Evolutionary conservation across 2,888 invertebrate genomes (phyloP), one percentile per base, ranked within the genome.

Genomic region (Conomelus anceps): DNA sequence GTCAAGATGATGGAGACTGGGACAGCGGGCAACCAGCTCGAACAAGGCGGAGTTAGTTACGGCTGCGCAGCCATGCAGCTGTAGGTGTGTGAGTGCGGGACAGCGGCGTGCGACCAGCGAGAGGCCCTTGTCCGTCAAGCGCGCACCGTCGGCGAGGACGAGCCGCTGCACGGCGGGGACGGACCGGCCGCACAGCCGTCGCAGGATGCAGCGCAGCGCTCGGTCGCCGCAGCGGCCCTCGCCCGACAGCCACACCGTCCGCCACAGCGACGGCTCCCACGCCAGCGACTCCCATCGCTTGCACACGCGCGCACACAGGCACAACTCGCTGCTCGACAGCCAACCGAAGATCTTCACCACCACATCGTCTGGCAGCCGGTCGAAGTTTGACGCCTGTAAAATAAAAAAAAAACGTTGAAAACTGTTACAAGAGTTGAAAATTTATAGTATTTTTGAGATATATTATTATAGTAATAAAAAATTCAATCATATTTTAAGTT

Each of bases 1-100:
- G 93, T 98, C 97, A 88, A 98, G 95, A 93, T 97, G 97, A 93
- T 97, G 96, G 89, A 98, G 94, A 93, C 97, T 97, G 91, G 95
- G 95, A 93, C 98, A 97, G 92, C 96, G 96, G 3, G 97, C 96
- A 89, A 96, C 95, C 11, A 98, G 95, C 91, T 98, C 97, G 89
- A 96, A 96, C 88, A 98, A 93, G 0, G 97, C 96, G 86, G 96
- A 94, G 92, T 97, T 97, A 88, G 97, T 96, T 92, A 98, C 95
- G 90, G 95, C 95, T 88, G 95, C 94, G 91, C 97, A 96, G 0
- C 96, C 96, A 90, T 96, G 96, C 88, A 98, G 94, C 90, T 97
- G 97, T 89, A 98, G 94, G 92, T 97, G 97, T 6, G 97, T 96
- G 89, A 98, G 94, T 92, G 97, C 97, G 0, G 97, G 96, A 93